phyloP scores from a whole-genome alignment of 2,797 vertebrate species.

The Arctocebus calabarensis region DNA sequence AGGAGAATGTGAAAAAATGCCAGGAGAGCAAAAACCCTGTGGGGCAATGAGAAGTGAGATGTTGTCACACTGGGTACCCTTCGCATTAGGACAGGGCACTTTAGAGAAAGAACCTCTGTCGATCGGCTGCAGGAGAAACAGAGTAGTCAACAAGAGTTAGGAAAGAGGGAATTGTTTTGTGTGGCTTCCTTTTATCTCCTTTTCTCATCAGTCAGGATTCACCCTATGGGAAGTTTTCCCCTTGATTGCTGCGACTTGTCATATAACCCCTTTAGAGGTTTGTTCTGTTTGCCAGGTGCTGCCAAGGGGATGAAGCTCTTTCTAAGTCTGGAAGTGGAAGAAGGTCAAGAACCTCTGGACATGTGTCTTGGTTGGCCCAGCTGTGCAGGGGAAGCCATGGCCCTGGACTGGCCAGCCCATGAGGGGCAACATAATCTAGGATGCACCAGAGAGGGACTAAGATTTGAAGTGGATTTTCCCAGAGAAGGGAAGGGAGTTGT shows the following conservation, averaged over 20 bases:
- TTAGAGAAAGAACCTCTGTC: neutral
- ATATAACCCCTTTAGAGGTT: neutral
- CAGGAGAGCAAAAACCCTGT: neutral
- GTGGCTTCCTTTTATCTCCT: neutral
- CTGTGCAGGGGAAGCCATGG: neutral
- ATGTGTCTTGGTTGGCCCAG: neutral
- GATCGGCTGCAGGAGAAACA: too few relatives aligned
- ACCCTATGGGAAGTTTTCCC: neutral
- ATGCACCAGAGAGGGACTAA: neutral
- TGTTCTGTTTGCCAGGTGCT: neutral
- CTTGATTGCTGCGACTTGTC: neutral
- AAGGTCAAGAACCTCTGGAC: neutral
- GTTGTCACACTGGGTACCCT: neutral
- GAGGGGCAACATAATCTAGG: neutral
- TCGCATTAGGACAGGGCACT: too few relatives aligned
- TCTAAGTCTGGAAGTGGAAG: neutral
- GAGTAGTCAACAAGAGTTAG: neutral
- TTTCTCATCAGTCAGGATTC: neutral
- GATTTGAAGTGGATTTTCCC: neutral
- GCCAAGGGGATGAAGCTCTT: too few relatives aligned
- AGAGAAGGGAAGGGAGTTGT: neutral
- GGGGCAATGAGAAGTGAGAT: neutral
- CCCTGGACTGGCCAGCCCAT: neutral
- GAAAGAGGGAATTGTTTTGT: neutral
- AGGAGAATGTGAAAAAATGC: neutral